Percentiles rank a stretch among this genome's conserved stretches.
phyloP scores from a whole-genome alignment of 2,797 vertebrate genomes.

The Selene dorsalis region DNA sequence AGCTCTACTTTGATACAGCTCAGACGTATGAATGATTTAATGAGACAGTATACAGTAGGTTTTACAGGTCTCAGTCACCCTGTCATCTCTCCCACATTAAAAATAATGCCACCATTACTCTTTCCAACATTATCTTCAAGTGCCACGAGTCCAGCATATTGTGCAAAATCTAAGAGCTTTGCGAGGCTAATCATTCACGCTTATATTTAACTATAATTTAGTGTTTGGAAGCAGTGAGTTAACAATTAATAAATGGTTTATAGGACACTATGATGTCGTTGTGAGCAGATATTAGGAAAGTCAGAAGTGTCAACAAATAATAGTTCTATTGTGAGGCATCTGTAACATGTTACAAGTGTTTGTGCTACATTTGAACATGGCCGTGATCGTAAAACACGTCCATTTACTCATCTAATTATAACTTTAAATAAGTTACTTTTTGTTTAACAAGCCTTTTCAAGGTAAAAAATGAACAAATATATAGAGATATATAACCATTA shows the following conservation, averaged over 20 bases:
- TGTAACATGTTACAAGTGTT: neutral
- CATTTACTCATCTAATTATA: too few relatives aligned
- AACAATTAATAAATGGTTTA: neutral
- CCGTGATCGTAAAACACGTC: too few relatives aligned
- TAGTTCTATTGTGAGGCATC: neutral
- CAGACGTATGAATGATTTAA: neutral
- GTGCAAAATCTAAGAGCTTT: neutral
- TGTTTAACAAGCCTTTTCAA: too few relatives aligned
- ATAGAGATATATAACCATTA: neutral
- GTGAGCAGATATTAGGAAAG: neutral
- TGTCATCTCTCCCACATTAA: slow-evolving; percentile 11
- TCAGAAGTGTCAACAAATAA: neutral
- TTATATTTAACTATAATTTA: neutral
- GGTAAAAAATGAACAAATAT: too few relatives aligned
- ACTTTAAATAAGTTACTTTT: too few relatives aligned
- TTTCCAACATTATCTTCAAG: neutral
- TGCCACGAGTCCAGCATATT: neutral
- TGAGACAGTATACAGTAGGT: neutral
- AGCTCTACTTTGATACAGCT: slow-evolving; percentile 10
- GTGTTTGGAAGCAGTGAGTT: neutral
- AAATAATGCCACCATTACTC: neutral
- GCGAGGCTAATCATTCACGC: neutral
- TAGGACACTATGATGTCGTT: neutral
- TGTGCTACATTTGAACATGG: too few relatives aligned
- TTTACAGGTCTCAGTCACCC: neutral